Evolutionary conservation across 2,888 invertebrate genomes (phyloP).

Genomic region (Brenthis ino): DNA sequence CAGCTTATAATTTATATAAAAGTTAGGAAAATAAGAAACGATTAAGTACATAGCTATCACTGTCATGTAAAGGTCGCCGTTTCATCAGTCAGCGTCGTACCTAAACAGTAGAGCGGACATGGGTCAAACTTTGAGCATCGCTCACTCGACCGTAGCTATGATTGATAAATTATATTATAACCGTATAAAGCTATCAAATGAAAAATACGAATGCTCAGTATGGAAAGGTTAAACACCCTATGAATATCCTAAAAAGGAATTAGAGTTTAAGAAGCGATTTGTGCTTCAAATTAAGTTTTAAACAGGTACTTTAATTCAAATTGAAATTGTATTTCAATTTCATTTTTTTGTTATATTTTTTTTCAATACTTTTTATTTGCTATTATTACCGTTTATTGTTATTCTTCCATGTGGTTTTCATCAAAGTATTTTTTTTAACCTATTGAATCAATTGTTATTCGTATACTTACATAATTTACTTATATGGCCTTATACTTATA

Average conservation of each 20-base stretch:
- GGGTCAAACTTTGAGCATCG: constrained; percentile 21
- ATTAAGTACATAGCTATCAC: constrained; percentile 21
- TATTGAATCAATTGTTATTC: no score
- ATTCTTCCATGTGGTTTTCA: no score
- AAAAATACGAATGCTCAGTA: constrained; percentile 6
- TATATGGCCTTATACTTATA: no score
- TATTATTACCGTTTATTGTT: no score
- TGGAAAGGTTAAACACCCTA: background rate
- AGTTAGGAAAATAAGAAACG: constrained; percentile 8
- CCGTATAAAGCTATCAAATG: constrained; percentile 13
- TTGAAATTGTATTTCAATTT: no score
- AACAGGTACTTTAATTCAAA: no score
- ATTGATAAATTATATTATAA: constrained; percentile 20
- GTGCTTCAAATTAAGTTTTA: no score
- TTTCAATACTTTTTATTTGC: no score
- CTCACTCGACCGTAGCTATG: constrained; percentile 9
- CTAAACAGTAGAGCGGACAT: constrained; percentile 29
- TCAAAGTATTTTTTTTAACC: no score
- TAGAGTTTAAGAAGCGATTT: background rate
- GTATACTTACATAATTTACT: no score
- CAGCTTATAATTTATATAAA: background rate
- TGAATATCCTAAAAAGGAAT: background rate
- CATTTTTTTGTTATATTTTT: no score
- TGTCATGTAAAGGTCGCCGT: constrained; percentile 23
- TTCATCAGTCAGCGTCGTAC: constrained; percentile 35